Evolutionary conservation across 2,113 vertebrate species (phyloP).

Genomic region (Cacatua alba): DNA sequence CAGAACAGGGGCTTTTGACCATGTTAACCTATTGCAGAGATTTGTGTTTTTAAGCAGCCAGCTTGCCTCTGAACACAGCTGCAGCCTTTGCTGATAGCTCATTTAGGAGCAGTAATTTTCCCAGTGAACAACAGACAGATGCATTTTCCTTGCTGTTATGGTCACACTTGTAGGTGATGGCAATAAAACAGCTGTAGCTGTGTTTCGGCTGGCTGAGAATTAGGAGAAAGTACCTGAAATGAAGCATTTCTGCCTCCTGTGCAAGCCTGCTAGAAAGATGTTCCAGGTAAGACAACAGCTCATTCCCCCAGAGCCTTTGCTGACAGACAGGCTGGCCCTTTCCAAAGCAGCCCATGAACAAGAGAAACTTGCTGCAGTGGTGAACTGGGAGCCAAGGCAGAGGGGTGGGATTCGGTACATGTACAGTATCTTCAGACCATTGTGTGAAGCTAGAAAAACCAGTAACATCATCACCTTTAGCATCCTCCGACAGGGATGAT

Average conservation of each 20-base stretch:
- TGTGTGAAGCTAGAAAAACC: neutral
- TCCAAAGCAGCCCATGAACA: neutral
- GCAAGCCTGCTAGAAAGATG: neutral
- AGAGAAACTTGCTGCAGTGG: neutral
- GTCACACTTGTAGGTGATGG: neutral
- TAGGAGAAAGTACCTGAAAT: neutral
- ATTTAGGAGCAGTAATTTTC: constrained; percentile 16
- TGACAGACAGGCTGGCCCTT: neutral
- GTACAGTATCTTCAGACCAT: neutral
- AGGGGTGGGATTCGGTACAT: neutral
- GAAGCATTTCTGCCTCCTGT: neutral
- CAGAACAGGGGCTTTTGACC: neutral
- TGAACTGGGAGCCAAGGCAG: neutral
- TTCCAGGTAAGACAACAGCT: neutral
- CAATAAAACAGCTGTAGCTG: neutral
- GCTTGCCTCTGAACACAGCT: neutral
- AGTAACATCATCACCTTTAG: neutral
- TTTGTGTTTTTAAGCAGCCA: neutral
- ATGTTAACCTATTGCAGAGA: neutral
- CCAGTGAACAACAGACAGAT: neutral
- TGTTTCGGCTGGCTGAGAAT: neutral
- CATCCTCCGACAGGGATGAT: neutral
- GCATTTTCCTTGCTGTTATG: constrained; percentile 19
- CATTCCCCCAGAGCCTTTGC: neutral
- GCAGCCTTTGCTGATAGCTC: neutral